phyloP scores from a whole-genome alignment of 2,797 vertebrate genomes.

The Buceros bicornis region DNA sequence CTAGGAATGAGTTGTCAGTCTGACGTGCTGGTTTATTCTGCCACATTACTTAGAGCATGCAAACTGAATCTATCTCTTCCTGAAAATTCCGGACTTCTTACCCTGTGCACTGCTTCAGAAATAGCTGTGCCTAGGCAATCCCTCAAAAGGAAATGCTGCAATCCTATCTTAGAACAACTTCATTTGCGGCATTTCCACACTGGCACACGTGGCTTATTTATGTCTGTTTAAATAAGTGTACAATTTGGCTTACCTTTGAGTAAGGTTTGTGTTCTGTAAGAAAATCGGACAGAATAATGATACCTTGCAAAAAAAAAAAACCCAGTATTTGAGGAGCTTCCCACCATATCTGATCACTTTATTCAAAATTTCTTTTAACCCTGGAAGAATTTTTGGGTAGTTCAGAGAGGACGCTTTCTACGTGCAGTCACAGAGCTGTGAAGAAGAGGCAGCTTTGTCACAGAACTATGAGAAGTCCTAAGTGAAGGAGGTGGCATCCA shows the following conservation, averaged over 20 bases:
- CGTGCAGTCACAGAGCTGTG: not conserved
- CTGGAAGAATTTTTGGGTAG: not conserved
- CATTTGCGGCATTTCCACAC: not conserved
- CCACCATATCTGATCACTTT: not conserved
- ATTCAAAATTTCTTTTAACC: not conserved
- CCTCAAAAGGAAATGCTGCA: fast-evolving
- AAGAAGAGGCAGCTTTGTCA: not conserved
- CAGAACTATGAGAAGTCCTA: not conserved
- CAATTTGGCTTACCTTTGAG: not conserved
- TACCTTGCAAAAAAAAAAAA: not conserved
- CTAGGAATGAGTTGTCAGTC: not conserved
- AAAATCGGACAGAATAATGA: not conserved
- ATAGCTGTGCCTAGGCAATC: not conserved
- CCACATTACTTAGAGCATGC: not conserved
- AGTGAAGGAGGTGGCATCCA: not conserved
- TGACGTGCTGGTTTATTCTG: not conserved
- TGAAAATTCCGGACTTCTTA: not conserved
- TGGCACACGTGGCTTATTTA: not conserved
- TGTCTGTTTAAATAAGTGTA: not conserved
- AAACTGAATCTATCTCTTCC: not conserved
- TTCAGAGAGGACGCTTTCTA: not conserved
- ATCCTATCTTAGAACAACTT: not conserved
- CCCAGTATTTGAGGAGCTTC: not conserved
- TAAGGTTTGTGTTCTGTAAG: not conserved
- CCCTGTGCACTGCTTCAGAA: not conserved